Evolutionary conservation across 2,797 vertebrate species (phyloP).

Genomic region (Ibycter americanus): DNA sequence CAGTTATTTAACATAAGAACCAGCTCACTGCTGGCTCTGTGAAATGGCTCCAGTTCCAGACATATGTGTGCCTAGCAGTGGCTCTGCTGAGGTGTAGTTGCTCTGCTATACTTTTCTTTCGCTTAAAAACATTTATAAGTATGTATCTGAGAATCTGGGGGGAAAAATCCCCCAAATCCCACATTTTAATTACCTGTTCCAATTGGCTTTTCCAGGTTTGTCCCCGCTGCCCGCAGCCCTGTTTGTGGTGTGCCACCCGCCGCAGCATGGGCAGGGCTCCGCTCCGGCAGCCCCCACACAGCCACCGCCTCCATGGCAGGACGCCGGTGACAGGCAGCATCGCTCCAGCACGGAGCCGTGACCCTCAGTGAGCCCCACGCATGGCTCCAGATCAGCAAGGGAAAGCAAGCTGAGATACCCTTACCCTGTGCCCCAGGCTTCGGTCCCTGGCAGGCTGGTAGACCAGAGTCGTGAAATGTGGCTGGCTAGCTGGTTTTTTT

Average conservation of each 20-base stretch:
- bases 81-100: background rate
- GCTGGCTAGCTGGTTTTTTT: background rate
- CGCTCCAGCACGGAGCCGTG: fast-evolving
- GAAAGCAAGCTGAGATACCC: background rate
- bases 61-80: fast-evolving
- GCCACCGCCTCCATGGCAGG: background rate
- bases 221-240: background rate
- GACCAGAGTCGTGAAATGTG: background rate
- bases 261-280: background rate
- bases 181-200: background rate
- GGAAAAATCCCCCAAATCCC: too few relatives aligned
- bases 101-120: background rate
- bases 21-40: background rate
- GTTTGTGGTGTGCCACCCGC: background rate
- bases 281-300: background rate
- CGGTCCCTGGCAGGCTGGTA: background rate
- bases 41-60: background rate
- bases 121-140: background rate
- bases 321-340: background rate
- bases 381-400: background rate
- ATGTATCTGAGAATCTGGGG: background rate
- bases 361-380: background rate
- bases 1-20: background rate
- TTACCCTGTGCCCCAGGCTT: background rate
- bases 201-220: background rate